Percentiles rank a stretch among this genome's conserved stretches.
Conservation (phyloP, 1,140 invertebrate genomes). For the Vanessa tameamea region DNA sequence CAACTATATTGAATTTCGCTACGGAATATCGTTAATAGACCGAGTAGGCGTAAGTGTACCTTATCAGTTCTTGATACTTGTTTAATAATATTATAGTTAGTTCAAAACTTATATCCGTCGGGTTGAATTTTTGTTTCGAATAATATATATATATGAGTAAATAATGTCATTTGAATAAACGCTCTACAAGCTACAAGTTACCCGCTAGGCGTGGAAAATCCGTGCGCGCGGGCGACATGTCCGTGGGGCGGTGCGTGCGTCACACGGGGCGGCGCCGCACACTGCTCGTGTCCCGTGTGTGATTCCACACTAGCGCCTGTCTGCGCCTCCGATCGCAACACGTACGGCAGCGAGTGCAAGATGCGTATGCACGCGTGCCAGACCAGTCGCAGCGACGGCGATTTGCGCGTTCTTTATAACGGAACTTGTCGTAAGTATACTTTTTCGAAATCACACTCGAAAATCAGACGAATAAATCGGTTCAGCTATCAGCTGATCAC, state of each 20-base stretch:
- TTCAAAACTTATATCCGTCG: too few species aligned
- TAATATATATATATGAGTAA: background rate
- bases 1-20: too few species aligned
- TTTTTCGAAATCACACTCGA: background rate
- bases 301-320: constrained; percentile 90
- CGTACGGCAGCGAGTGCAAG: constrained; percentile 93
- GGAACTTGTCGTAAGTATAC: constrained; percentile 69
- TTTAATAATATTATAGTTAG: too few species aligned
- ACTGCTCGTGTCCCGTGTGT: constrained; percentile 93
- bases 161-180: background rate
- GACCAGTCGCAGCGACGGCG: constrained; percentile 58
- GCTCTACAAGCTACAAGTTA: background rate
- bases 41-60: too few species aligned
- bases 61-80: too few species aligned
- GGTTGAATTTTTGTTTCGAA: background rate
- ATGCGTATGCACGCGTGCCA: constrained; percentile 89
- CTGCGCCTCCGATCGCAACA: constrained; percentile 92
- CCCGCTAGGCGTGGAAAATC: constrained; percentile 77
- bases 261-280: constrained; percentile 84
- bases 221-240: constrained; percentile 86
- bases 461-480: too few species aligned
- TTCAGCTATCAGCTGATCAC: too few species aligned
- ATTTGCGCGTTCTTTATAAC: constrained; percentile 65
- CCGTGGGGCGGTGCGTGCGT: constrained; percentile 89
- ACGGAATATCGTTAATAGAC: too few species aligned